Evolutionary conservation across 2,888 invertebrate species (phyloP), one percentile per base, ranked within the genome.

Genomic region (Drosophila rellima): DNA sequence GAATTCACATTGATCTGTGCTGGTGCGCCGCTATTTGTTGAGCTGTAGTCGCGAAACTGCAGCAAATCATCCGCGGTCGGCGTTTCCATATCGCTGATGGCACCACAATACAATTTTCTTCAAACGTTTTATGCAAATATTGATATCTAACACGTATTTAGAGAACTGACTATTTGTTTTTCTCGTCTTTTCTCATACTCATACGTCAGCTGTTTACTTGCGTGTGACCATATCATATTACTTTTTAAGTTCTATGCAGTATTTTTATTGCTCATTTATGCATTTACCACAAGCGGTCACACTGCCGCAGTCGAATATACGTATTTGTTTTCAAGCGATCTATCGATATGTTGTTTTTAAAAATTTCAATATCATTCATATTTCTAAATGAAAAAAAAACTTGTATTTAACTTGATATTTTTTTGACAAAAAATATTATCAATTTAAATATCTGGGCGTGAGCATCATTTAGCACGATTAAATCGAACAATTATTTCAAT

Each of bases 11-110:
- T 95, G 72, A 95, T 94, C 86, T 95, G 93, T 39, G 95, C 95
- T 80, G 94, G 95, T n/a, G 94, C 93, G 54, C 95, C 94, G 67
- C 83, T 91, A 29, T 73, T 81, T 5, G 78, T 82, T 15, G 78
- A 72, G 66, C 69, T 94, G 35, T 95, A 96, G 89, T 96, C 96
- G 92, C 96, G 95, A 85, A 96, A 96, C 70, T 95, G 95, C 68
- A 96, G 91, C 73, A 95, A 92, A 89, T 95, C 95, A 47, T 91
- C 90, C 26, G 79, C 73, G 39, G 95, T 83, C 18, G 79, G 90
- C 2, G 85, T 78, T 51, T 90, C 79, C 91, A 91, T 89, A 26
- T 42, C 67, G 55, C 52, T 51, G 18, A 29, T 39, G 26, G 44
- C 26, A 62, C 52, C 42, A 37, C 31, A 44, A 44, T 40, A 11